Evolutionary conservation across 35 echinoderm and acorn worm genomes (phyloP).

Genomic region (Amphiura filiformis): DNA sequence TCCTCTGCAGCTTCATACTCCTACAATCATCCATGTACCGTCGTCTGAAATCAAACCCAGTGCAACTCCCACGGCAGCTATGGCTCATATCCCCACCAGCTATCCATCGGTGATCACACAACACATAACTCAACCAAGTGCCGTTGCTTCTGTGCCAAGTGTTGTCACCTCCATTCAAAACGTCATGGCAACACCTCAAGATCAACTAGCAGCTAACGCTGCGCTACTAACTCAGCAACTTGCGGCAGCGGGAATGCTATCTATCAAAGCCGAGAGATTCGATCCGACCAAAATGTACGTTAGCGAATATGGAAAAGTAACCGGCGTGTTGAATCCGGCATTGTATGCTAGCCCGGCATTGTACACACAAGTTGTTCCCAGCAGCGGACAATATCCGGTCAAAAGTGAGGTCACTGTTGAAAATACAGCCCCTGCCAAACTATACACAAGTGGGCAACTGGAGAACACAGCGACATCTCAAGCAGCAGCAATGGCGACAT

Average conservation of each 20-base stretch:
- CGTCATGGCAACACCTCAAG: background rate
- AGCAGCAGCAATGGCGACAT: background rate
- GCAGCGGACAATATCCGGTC: background rate
- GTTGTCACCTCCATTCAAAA: background rate
- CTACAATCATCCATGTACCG: background rate
- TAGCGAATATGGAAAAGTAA: background rate
- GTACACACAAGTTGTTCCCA: background rate
- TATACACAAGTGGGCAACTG: background rate
- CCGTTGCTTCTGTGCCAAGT: background rate
- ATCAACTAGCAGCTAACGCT: background rate
- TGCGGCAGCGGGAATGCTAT: background rate
- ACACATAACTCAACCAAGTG: background rate
- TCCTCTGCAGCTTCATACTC: background rate
- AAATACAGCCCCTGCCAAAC: background rate
- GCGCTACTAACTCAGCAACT: background rate
- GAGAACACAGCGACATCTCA: background rate
- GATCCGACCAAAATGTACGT: background rate
- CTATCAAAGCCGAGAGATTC: background rate
- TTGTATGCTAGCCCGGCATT: background rate
- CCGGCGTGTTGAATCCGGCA: background rate
- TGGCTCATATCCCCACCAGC: background rate
- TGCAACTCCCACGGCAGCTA: background rate
- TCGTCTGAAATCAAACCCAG: background rate
- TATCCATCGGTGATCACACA: background rate
- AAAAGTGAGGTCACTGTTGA: background rate